phyloP scores from a whole-genome alignment of 2,797 vertebrate species.

The Octomys mimax region DNA sequence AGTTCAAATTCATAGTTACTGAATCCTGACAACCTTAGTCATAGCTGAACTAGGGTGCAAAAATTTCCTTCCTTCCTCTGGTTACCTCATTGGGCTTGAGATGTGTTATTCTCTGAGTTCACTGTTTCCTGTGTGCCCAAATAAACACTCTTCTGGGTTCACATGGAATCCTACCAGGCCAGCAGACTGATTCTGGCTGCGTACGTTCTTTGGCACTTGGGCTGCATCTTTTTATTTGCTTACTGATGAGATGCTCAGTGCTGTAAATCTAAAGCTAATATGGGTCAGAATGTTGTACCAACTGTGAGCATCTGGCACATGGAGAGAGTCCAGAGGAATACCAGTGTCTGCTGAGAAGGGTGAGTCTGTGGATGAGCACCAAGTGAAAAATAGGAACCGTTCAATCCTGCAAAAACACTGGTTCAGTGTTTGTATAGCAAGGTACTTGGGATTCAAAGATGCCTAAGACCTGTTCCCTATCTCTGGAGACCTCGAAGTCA shows the following conservation, averaged over 20 bases:
- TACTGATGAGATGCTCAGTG: background rate
- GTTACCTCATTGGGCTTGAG: conserved; percentile 68
- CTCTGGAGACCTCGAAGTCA: background rate
- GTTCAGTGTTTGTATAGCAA: background rate
- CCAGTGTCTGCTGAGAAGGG: background rate
- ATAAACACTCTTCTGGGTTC: conserved; percentile 4
- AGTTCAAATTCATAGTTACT: background rate
- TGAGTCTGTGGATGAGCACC: background rate
- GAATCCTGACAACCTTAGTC: conserved; percentile 69
- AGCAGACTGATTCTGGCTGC: background rate
- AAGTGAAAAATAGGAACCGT: background rate
- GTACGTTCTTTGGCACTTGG: background rate
- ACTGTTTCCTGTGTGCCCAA: conserved; percentile 55
- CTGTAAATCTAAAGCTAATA: background rate
- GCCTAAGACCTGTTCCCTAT: background rate
- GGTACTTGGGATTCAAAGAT: background rate
- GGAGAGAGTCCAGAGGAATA: background rate
- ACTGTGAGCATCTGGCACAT: background rate
- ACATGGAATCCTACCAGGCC: background rate
- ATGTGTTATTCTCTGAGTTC: conserved; percentile 68
- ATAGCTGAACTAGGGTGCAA: conserved; percentile 69
- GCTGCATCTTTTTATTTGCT: conserved; percentile 17
- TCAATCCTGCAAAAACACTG: background rate
- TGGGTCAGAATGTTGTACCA: background rate
- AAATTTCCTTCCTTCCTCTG: conserved; percentile 42